Percentiles rank a stretch among this genome's conserved stretches.
Evolutionary conservation across 2,113 vertebrate genomes (phyloP).

Genomic region (Anseranas semipalmata): DNA sequence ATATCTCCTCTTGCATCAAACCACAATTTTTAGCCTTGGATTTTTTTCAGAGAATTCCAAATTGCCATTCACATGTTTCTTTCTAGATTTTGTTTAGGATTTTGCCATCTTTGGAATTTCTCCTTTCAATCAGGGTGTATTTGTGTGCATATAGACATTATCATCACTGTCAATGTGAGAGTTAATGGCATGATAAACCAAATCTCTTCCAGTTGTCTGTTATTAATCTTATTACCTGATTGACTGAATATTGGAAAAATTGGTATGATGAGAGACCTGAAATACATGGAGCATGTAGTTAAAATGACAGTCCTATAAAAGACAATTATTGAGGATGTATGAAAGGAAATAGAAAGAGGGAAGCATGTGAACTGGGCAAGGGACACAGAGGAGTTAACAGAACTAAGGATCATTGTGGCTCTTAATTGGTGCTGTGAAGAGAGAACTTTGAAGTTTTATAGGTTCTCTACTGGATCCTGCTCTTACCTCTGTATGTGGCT

Average conservation of each 20-base stretch:
- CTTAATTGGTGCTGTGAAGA: neutral
- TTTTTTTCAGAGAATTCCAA: neutral
- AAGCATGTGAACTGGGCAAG: neutral
- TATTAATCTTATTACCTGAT: neutral
- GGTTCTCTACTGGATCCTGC: neutral
- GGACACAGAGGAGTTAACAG: neutral
- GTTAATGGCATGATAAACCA: neutral
- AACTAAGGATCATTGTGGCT: neutral
- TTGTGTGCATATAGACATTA: neutral
- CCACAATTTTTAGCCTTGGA: neutral
- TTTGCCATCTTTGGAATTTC: neutral
- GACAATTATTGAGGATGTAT: neutral
- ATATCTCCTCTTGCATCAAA: neutral
- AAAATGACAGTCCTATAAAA: neutral
- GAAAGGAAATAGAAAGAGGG: neutral
- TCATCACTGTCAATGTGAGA: conserved; percentile 17
- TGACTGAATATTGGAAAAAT: conserved; percentile 42
- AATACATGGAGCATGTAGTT: neutral
- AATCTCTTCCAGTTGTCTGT: neutral
- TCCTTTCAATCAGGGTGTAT: neutral
- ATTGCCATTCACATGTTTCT: neutral
- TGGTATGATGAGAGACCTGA: neutral
- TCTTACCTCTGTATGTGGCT: neutral
- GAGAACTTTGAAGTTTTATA: neutral
- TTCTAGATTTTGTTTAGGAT: neutral